Evolutionary conservation across 35 echinoderm and acorn worm genomes (phyloP).

Genomic region (Apostichopus japonicus): DNA sequence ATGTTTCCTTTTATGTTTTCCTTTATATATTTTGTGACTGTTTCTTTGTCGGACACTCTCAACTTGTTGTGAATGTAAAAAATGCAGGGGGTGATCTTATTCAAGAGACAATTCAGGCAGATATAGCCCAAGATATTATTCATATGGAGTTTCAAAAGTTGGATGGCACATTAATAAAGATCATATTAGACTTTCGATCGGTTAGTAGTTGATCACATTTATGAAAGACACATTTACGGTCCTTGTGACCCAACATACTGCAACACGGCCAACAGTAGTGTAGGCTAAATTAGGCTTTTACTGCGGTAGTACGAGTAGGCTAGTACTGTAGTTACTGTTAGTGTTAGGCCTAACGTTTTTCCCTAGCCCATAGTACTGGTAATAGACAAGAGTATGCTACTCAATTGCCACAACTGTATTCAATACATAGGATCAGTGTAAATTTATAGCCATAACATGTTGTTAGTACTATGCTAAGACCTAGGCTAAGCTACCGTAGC

Average conservation of each 20-base stretch:
- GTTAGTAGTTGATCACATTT: constrained; percentile 52
- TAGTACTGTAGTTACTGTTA: too few species aligned
- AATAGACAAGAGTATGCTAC: background rate
- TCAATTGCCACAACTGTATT: background rate
- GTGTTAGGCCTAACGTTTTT: background rate
- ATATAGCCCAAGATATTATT: constrained; percentile 75
- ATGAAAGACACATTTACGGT: background rate
- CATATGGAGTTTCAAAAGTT: constrained; percentile 85
- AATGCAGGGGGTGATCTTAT: constrained; percentile 96
- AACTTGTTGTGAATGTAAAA: constrained; percentile 97
- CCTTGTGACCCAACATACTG: background rate
- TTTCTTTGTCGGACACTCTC: constrained; percentile 45
- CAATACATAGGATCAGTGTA: background rate
- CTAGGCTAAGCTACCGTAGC: too few species aligned
- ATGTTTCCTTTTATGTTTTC: background rate
- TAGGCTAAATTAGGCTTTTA: background rate
- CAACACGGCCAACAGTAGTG: background rate
- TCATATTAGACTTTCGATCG: constrained; percentile 91
- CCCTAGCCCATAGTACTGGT: background rate
- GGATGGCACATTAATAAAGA: constrained; percentile 91
- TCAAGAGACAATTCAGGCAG: constrained; percentile 83
- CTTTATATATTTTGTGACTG: background rate
- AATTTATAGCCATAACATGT: too few species aligned
- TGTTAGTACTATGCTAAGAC: too few species aligned
- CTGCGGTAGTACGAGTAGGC: too few species aligned